These are phyloP conservation scores for Tetraneura akinire DNA, from an alignment of 1,140 invertebrate species.

Conservation along the genomic window DNA sequence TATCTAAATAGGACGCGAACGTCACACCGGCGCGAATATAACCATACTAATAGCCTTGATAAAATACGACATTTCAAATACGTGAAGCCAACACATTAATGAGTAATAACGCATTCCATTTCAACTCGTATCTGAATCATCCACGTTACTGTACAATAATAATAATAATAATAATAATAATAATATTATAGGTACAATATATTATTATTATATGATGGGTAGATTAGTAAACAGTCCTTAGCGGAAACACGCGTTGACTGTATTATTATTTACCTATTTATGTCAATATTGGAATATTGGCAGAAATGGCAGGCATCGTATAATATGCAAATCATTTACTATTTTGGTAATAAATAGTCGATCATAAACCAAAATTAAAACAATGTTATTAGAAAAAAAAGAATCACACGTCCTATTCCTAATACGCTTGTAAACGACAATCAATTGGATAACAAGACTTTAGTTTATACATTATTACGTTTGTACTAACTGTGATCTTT, in stretches of 20 bases:
- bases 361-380: neutral
- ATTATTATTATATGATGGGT: neutral
- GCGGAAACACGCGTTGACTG: neutral
- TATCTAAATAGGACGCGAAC: neutral
- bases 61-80: neutral
- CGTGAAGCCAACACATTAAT: neutral
- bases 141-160: neutral
- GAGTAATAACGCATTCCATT: constrained; percentile 3
- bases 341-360: neutral
- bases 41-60: neutral
- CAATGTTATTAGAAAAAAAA: too few species aligned
- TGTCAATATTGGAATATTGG: neutral
- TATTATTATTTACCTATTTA: neutral
- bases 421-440: too few species aligned
- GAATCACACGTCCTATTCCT: too few species aligned
- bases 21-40: neutral
- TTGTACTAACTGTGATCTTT: too few species aligned
- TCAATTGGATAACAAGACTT: too few species aligned
- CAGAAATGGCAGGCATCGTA: neutral
- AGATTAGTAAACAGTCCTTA: neutral
- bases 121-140: constrained; percentile 12
- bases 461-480: too few species aligned
- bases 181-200: too few species aligned
- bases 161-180: too few species aligned
- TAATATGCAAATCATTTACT: neutral